phyloP scores from a whole-genome alignment of 2,113 vertebrate species.

The Corvus hawaiiensis region DNA sequence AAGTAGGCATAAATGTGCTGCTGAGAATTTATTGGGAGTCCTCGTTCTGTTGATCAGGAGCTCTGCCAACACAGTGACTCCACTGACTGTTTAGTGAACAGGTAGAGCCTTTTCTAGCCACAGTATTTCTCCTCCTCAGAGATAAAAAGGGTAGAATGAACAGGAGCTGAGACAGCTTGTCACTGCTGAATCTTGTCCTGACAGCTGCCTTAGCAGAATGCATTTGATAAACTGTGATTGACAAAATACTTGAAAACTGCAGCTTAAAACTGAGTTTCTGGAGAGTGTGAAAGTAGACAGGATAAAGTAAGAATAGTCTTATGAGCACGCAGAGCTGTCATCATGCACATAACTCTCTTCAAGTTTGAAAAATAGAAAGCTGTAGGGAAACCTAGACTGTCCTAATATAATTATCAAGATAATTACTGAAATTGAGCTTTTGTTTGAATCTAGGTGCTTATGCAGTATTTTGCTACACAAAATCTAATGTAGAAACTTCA shows the following conservation, averaged over 20 bases:
- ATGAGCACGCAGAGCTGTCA: slow-evolving; percentile 27
- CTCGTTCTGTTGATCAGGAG: slow-evolving; percentile 37
- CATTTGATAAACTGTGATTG: slow-evolving; percentile 70
- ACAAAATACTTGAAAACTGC: slow-evolving; percentile 67
- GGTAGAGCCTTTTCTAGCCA: slow-evolving; percentile 41
- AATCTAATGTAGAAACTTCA: background rate
- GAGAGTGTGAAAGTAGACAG: slow-evolving; percentile 34
- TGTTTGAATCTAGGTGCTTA: background rate
- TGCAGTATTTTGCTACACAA: background rate
- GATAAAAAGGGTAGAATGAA: slow-evolving; percentile 56
- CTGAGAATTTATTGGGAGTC: slow-evolving; percentile 53
- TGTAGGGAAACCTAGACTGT: background rate
- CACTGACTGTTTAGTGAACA: slow-evolving; percentile 22
- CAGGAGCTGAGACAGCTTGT: slow-evolving; percentile 59
- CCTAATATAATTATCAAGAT: slow-evolving; percentile 5
- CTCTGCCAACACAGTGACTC: background rate
- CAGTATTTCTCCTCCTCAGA: slow-evolving; percentile 24
- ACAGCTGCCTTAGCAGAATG: slow-evolving; percentile 66
- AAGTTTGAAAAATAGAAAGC: background rate
- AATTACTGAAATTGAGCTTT: background rate
- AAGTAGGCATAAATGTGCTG: slow-evolving; percentile 41
- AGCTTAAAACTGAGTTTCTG: slow-evolving; percentile 52
- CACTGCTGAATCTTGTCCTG: slow-evolving; percentile 61
- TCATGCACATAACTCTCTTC: background rate
- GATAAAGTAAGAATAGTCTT: slow-evolving; percentile 46